Conservation (phyloP, 2,797 vertebrate species). For the Malurus splendens region DNA sequence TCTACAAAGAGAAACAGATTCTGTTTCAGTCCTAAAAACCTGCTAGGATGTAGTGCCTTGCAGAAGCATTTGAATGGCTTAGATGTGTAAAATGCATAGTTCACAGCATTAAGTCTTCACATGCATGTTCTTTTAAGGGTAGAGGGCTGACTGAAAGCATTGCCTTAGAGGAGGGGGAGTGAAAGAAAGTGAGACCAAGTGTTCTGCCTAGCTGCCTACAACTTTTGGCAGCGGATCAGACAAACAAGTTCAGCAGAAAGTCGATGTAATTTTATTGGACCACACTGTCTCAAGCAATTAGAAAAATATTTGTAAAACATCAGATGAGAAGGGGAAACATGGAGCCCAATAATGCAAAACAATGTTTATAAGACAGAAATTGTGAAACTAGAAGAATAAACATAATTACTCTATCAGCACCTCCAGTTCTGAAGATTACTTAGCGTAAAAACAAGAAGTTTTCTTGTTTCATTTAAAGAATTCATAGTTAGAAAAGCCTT, state of each 20-base stretch:
- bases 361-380: constrained; percentile 71
- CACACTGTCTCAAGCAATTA: constrained; percentile 79
- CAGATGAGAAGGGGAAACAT: constrained; percentile 70
- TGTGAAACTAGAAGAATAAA: constrained; percentile 72
- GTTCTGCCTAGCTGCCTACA: constrained; percentile 66
- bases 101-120: background rate
- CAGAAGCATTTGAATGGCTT: background rate
- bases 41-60: background rate
- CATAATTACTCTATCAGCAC: constrained; percentile 73
- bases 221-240: constrained; percentile 74
- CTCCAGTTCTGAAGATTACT: constrained; percentile 66
- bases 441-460: constrained; percentile 44
- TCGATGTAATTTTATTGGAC: constrained; percentile 77
- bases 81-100: background rate
- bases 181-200: constrained; percentile 69
- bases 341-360: constrained; percentile 72
- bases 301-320: constrained; percentile 81
- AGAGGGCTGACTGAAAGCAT: background rate
- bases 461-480: background rate
- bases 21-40: background rate
- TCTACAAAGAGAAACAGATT: background rate
- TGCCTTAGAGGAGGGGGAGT: constrained; percentile 30
- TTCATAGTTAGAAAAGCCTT: background rate
- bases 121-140: background rate
- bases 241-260: constrained; percentile 73